Evolutionary conservation across 2,888 invertebrate species (phyloP).

Genomic region (Aphodius granarius): DNA sequence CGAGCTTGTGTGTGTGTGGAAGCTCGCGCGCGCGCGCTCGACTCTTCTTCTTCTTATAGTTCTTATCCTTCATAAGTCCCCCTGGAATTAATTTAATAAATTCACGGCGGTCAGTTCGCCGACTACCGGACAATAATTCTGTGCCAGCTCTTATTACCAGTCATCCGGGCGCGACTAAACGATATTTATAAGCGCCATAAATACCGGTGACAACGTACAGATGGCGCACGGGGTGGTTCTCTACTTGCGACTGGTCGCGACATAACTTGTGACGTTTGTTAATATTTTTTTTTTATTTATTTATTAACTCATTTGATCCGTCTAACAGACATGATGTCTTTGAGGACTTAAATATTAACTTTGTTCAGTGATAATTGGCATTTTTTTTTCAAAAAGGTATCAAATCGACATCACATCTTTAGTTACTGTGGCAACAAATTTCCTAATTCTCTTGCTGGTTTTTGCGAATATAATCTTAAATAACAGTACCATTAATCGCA

Average conservation of each 20-base stretch:
- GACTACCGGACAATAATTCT: slow-evolving; percentile 34
- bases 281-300: not conserved
- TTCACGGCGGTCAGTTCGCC: slow-evolving; percentile 32
- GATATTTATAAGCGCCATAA: slow-evolving; percentile 30
- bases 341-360: too few species aligned
- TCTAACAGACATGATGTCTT: too few species aligned
- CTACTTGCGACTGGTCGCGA: too few species aligned
- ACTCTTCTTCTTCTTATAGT: too few species aligned
- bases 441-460: too few species aligned
- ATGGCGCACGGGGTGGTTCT: not conserved
- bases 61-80: slow-evolving; percentile 14
- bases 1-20: slow-evolving; percentile 16
- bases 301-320: too few species aligned
- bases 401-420: too few species aligned
- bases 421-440: too few species aligned
- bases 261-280: not conserved
- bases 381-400: too few species aligned
- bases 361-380: too few species aligned
- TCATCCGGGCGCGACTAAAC: slow-evolving; percentile 32
- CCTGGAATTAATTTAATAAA: slow-evolving; percentile 36
- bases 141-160: slow-evolving; percentile 32
- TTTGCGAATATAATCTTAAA: too few species aligned
- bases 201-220: slow-evolving; percentile 13
- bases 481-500: too few species aligned
- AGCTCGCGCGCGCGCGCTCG: slow-evolving; percentile 16